Conservation (phyloP, 1,140 invertebrate genomes). For the Manduca sexta region DNA sequence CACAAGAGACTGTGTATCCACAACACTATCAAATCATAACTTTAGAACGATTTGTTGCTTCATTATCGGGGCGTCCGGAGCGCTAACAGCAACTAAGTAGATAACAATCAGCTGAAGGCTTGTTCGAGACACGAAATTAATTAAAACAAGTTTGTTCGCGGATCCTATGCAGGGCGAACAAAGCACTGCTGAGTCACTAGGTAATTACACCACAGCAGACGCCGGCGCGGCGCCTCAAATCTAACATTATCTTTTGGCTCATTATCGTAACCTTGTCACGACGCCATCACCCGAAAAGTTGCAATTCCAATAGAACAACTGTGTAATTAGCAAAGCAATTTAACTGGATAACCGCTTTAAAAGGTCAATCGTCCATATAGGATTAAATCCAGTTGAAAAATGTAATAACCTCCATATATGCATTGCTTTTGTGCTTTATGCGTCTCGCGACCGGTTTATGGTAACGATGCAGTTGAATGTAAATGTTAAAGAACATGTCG, state of each 20-base stretch:
- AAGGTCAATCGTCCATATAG: neutral
- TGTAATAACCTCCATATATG: too few species aligned
- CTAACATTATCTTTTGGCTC: slow-evolving; percentile 46
- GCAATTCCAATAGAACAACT: neutral
- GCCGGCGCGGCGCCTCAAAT: slow-evolving; percentile 47
- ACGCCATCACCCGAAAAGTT: neutral
- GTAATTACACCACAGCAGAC: slow-evolving; percentile 64
- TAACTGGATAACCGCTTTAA: neutral
- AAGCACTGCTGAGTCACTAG: slow-evolving; percentile 68
- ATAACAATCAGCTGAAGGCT: slow-evolving; percentile 69
- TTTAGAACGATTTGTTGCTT: slow-evolving; percentile 59
- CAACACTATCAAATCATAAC: slow-evolving; percentile 35
- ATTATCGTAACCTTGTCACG: slow-evolving; percentile 22
- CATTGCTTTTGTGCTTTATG: too few species aligned
- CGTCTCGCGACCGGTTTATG: neutral
- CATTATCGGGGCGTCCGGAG: slow-evolving; percentile 60
- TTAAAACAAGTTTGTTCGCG: slow-evolving; percentile 73
- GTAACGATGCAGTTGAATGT: too few species aligned
- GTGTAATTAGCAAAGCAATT: neutral
- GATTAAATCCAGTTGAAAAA: neutral
- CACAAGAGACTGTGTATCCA: neutral
- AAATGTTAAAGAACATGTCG: too few species aligned
- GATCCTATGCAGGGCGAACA: slow-evolving; percentile 68
- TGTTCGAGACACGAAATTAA: slow-evolving; percentile 72
- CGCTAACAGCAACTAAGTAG: slow-evolving; percentile 69